Base-by-base conservation (phyloP, 1,140 invertebrate genomes). In the Bombus impatiens region DNA sequence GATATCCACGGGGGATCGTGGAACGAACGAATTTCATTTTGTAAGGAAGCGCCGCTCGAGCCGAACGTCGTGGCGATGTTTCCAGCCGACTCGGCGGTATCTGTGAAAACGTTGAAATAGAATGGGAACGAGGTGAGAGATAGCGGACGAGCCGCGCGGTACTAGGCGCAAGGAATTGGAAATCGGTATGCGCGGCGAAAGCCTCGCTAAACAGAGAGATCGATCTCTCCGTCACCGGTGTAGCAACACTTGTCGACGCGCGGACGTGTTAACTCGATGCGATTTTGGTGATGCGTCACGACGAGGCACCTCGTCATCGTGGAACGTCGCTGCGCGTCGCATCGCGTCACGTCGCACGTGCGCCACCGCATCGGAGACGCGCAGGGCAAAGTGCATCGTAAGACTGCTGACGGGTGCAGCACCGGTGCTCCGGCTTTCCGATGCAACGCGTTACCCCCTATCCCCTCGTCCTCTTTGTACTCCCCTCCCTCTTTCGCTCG, bases 321-420 rank as follows among this genome's bases (percentile, higher is more conserved):
- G 44, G 82, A 47, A 77, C n/a, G 75, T 32, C 80, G 78, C 62
- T 75, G 82, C 78, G 77, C 86, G 62, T 68, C 82, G 82, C 32
- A 77, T 59, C 62, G 67, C 35, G 74, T 83, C 72, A 72, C 32
- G 65, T 22, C 78, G 72, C 83, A 80, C 86, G 87, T 87, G 90
- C 81, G 84, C 85, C 65, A 82, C 77, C 85, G 88, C 84, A 47
- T 70, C 82, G 71, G 62, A 89, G 89, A 70, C 89, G 90, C 89
- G 86, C 92, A 87, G 89, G 86, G 85, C 91, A 90, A 92, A 93
- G 90, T 93, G 90, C 90, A 93, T 92, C 86, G 90, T 86, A 88
- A 91, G 92, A 93, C 93, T 93, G 87, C 90, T 88, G 87, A 71
- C 90, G 90, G 75, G 81, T 84, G 89, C 89, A 88, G 86, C 90